These are phyloP conservation scores for Aphrocallistes beatrix DNA, from an alignment of 37 sponge, comb jelly and placozoan species.

Conservation along the genomic window DNA sequence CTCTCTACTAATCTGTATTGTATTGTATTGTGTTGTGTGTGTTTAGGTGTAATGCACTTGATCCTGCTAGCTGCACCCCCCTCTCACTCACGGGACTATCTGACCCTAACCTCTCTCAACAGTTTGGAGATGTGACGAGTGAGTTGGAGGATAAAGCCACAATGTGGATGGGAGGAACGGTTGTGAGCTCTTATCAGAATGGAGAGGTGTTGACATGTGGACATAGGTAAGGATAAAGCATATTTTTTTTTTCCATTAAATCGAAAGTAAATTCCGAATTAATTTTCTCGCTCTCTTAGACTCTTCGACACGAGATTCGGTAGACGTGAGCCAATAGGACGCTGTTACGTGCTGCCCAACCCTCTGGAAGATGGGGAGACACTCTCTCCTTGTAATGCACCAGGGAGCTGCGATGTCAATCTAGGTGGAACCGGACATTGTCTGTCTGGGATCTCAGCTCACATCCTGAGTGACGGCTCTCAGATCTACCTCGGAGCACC, in stretches of 20 bases:
- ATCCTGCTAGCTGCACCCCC: neutral
- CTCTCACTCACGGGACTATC: neutral
- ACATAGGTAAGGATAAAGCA: neutral
- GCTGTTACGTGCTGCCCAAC: neutral
- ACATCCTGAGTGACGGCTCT: neutral
- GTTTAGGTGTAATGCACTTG: neutral
- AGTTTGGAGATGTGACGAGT: neutral
- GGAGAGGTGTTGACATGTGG: neutral
- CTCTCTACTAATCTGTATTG: too few species aligned
- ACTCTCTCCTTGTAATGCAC: neutral
- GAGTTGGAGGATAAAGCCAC: neutral
- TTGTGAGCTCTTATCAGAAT: neutral
- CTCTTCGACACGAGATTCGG: too few species aligned
- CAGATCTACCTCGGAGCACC: neutral
- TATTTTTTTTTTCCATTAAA: too few species aligned
- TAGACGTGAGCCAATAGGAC: neutral
- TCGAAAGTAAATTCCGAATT: too few species aligned
- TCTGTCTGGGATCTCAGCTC: neutral
- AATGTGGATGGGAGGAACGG: conserved; percentile 5
- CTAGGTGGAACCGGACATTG: neutral
- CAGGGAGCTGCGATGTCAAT: neutral
- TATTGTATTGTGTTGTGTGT: too few species aligned
- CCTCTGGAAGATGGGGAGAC: neutral
- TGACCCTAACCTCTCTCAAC: neutral
- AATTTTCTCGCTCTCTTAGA: too few species aligned